Evolutionary conservation across 1,140 invertebrate genomes (phyloP).

Genomic region (Ceratoteleas bidentatus): DNA sequence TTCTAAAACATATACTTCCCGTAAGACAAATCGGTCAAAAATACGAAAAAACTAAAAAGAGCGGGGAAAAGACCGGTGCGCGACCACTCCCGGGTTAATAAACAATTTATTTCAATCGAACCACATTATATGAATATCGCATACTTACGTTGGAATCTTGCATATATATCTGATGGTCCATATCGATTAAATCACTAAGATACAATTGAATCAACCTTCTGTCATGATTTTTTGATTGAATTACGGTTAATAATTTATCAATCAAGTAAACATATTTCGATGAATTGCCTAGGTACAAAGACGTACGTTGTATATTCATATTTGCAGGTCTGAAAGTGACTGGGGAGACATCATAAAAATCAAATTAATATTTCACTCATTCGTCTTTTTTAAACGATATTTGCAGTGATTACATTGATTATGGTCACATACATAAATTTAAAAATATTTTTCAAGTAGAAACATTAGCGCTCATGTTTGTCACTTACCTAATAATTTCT

Average conservation of each 20-base stretch:
- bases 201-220: conserved; percentile 74
- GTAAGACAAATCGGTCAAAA: too few relatives aligned
- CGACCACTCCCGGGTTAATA: too few relatives aligned
- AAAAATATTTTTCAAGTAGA: background rate
- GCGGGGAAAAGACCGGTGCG: too few relatives aligned
- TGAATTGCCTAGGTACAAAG: conserved; percentile 7
- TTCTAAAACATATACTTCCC: too few relatives aligned
- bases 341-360: too few relatives aligned
- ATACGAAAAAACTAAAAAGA: too few relatives aligned
- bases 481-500: background rate
- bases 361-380: too few relatives aligned
- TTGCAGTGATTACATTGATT: background rate
- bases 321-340: conserved; percentile 51
- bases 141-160: conserved; percentile 76
- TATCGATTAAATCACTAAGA: conserved; percentile 77
- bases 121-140: too few relatives aligned
- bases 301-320: conserved; percentile 45
- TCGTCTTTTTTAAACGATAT: too few relatives aligned
- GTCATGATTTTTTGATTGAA: conserved; percentile 71
- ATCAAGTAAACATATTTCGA: conserved; percentile 49
- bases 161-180: conserved; percentile 74
- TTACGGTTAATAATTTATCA: conserved; percentile 74
- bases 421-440: background rate
- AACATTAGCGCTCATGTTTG: background rate
- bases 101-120: too few relatives aligned